Conservation (phyloP, 2,113 vertebrate species). For the Pelecanus crispus region DNA sequence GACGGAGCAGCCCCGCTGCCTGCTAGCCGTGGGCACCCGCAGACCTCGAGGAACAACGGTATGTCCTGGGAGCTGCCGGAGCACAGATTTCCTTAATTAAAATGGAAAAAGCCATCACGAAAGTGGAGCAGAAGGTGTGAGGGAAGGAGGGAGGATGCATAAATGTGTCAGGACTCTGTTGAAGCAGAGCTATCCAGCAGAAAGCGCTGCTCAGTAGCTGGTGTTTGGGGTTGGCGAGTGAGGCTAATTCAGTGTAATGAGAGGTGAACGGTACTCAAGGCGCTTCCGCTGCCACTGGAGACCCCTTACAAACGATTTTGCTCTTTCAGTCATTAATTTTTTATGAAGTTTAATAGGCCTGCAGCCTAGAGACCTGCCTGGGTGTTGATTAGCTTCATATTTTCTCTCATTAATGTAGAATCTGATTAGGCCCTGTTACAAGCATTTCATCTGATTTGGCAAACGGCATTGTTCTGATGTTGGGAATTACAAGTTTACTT, state of each 20-base stretch:
- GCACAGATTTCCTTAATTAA: slow-evolving; percentile 53
- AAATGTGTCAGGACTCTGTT: slow-evolving; percentile 15
- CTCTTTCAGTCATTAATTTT: slow-evolving; percentile 89
- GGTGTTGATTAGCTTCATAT: slow-evolving; percentile 84
- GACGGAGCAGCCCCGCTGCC: neutral
- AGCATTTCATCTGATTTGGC: slow-evolving; percentile 67
- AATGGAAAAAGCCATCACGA: neutral
- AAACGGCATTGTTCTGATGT: slow-evolving; percentile 52
- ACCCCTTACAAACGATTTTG: slow-evolving; percentile 81
- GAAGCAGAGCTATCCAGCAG: slow-evolving; percentile 19
- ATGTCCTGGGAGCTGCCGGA: neutral
- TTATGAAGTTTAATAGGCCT: slow-evolving; percentile 89
- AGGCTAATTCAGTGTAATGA: slow-evolving; percentile 66
- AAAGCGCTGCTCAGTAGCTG: slow-evolving; percentile 39
- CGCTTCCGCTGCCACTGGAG: slow-evolving; percentile 73
- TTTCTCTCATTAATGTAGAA: slow-evolving; percentile 86
- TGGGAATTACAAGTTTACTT: slow-evolving; percentile 50
- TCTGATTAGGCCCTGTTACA: slow-evolving; percentile 84
- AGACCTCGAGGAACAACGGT: neutral
- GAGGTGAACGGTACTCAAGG: slow-evolving; percentile 70
- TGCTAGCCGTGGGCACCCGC: neutral
- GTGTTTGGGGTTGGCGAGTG: slow-evolving; percentile 64
- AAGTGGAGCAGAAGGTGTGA: neutral
- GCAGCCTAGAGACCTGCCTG: slow-evolving; percentile 81
- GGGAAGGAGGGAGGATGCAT: neutral